Conservation (phyloP, 2,888 invertebrate genomes). For the Nesidiocoris tenuis region DNA sequence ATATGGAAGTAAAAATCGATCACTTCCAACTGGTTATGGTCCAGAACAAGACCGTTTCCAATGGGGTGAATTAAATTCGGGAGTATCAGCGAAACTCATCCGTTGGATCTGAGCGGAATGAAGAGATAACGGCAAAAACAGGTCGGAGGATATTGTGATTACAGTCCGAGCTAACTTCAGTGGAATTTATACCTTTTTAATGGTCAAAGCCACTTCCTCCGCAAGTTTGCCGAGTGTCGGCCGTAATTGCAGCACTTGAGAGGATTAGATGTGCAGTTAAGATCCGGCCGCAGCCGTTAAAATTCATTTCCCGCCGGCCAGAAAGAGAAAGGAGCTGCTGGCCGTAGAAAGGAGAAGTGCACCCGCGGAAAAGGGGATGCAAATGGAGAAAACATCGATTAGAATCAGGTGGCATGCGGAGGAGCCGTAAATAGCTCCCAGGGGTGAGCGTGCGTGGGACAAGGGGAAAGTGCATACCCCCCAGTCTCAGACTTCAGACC, state of each 20-base stretch:
- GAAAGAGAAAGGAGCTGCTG: too few species aligned
- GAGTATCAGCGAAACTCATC: too few species aligned
- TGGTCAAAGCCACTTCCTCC: slow-evolving; percentile 9
- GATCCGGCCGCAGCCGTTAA: slow-evolving; percentile 11
- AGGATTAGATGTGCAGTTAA: slow-evolving; percentile 33
- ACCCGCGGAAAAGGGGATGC: slow-evolving; percentile 25
- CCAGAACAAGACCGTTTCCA: too few species aligned
- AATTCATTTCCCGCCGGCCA: slow-evolving; percentile 33
- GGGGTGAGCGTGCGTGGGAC: slow-evolving; percentile 26
- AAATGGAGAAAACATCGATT: slow-evolving; percentile 40
- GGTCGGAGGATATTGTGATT: slow-evolving; percentile 8
- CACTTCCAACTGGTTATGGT: too few species aligned
- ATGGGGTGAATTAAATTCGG: too few species aligned
- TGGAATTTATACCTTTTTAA: slow-evolving; percentile 29
- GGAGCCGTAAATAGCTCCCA: slow-evolving; percentile 34
- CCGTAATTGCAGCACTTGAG: slow-evolving; percentile 27
- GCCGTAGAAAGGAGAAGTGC: too few species aligned
- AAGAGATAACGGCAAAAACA: not conserved
- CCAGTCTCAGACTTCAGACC: not conserved
- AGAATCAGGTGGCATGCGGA: slow-evolving; percentile 42
- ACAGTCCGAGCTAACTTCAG: slow-evolving; percentile 11
- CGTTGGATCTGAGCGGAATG: not conserved
- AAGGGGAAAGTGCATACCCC: not conserved
- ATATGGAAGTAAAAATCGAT: too few species aligned
- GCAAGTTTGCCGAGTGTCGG: slow-evolving; percentile 12